Evolutionary conservation across 2,888 invertebrate genomes (phyloP), one percentile per base, ranked within the genome.

Genomic region (Erebia ligea): DNA sequence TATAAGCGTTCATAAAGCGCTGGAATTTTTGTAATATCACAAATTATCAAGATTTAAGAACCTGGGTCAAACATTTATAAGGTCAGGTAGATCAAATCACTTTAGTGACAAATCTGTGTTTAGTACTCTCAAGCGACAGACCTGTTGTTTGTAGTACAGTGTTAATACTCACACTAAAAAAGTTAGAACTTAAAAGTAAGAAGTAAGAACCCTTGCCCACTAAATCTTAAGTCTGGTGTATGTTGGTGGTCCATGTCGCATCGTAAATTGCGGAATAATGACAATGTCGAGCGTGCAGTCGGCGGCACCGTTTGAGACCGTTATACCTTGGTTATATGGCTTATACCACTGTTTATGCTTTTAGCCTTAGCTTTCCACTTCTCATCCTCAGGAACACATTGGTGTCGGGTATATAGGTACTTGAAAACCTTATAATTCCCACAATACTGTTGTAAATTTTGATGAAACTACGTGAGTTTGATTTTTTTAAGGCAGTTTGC

Each of bases 261-360:
- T 59, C 59, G 59, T 40, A 59, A 59, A 59, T 59, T 42, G 40
- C 59, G 48, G n/a, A 15, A 45, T 48, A 62, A 62, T 62, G 62
- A 8, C 62, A 61, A 19, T 62, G 61, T 42, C 17, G 61, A 19
- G 15, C 45, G 15, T 6, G 25, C 56, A 21, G 11, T 19, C 40
- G 61, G 61, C 40, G 61, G 61, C 61, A 48, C 6, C 45, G 45
- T 45, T 45, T 45, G 58, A 34, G 17, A 48, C 62, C 48, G 61
- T 45, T 45, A 61, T 21, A 15, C 15, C 62, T 21, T 10, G 56
- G n/a, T 52, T 52, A n/a, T n/a, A 50, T 5, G 17, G 34, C 34
- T 9, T 54, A 54, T 13, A 21, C 56, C 56, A 56, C 13, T 54
- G 19, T 19, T 54, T 54, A 54, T 19, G 19, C 9, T 8, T 10